These are phyloP conservation scores for Popillia japonica DNA, from an alignment of 1,140 invertebrate species.

Conservation along the genomic window DNA sequence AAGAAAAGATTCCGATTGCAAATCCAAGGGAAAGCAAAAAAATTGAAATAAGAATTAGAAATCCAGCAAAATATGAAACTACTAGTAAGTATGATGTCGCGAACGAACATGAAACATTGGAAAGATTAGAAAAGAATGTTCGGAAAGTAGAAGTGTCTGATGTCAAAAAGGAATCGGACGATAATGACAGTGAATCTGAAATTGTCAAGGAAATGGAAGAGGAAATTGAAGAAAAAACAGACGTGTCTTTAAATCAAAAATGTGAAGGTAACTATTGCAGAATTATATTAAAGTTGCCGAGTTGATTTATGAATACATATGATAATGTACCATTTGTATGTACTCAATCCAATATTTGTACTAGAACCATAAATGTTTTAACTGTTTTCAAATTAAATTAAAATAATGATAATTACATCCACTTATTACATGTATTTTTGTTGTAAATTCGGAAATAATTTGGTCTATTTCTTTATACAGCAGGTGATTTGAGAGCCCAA, in stretches of 20 bases:
- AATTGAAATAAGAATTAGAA: constrained; percentile 58
- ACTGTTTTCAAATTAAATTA: no score
- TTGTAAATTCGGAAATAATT: neutral
- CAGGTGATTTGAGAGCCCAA: constrained; percentile 57
- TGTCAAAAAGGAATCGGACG: constrained; percentile 36
- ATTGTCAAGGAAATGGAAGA: constrained; percentile 43
- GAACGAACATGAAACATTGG: constrained; percentile 40
- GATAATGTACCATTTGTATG: no score
- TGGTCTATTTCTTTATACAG: neutral
- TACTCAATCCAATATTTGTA: no score
- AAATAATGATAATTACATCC: no score
- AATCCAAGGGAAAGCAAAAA: constrained; percentile 42
- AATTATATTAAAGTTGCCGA: no score
- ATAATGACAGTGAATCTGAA: constrained; percentile 43
- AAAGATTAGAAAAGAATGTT: constrained; percentile 43
- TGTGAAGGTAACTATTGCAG: constrained; percentile 36
- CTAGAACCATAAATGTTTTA: no score
- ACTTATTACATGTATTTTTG: neutral
- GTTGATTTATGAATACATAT: no score
- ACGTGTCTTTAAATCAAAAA: constrained; percentile 37
- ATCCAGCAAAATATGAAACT: constrained; percentile 55
- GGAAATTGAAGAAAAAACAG: constrained; percentile 46
- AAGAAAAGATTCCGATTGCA: neutral
- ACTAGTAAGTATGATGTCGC: constrained; percentile 40
- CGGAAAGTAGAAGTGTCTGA: constrained; percentile 42